These are phyloP conservation scores for Cariama cristata DNA, from an alignment of 2,113 vertebrate species.

Conservation along the genomic window DNA sequence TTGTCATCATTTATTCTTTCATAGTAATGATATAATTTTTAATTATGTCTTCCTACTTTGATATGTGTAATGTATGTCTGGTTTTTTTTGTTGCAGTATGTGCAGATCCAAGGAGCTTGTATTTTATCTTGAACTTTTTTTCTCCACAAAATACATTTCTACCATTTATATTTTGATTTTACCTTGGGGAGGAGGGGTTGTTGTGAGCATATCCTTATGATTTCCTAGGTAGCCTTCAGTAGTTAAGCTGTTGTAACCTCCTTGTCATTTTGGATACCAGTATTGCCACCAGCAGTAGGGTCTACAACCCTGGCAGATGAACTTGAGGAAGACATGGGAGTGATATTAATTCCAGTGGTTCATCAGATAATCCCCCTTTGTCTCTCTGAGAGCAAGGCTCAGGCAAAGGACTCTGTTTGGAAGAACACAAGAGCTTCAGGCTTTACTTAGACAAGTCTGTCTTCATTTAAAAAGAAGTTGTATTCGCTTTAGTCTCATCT, in stretches of 20 bases:
- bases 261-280: not conserved
- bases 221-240: not conserved
- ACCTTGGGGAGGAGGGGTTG: fast-evolving
- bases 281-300: not conserved
- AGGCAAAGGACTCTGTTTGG: not conserved
- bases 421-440: not conserved
- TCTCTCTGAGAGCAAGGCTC: not conserved
- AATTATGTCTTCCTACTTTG: not conserved
- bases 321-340: not conserved
- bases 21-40: not conserved
- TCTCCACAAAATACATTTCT: not conserved
- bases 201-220: not conserved
- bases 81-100: not conserved
- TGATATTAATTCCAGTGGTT: not conserved
- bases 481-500: not conserved
- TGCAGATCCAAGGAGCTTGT: not conserved
- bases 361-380: not conserved
- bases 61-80: not conserved
- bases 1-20: not conserved
- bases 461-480: not conserved
- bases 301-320: not conserved
- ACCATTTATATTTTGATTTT: not conserved
- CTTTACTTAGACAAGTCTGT: not conserved
- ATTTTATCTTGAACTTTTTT: not conserved
- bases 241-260: not conserved